Base-by-base conservation (phyloP, 2,113 vertebrate species). In the Oenanthe melanoleuca region DNA sequence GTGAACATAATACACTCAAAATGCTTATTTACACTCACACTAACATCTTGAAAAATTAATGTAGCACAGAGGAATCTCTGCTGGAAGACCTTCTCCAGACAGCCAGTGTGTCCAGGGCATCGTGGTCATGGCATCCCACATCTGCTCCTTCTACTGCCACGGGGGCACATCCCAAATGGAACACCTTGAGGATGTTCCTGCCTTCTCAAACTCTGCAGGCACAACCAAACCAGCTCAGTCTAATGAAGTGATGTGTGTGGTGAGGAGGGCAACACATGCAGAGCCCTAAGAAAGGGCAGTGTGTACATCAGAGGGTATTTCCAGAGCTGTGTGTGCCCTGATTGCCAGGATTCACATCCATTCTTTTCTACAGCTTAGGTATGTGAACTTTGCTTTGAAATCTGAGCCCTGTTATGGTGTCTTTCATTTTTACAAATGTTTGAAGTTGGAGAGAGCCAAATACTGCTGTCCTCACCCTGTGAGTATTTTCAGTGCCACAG, bases 21-120 rank as follows among this genome's bases (percentile, higher is more conserved):
- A 69, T 86, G 67, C 83, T 95, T 97, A 94, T 93, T 97, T 93
- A 91, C 88, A 77, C 63, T 71, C 81, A 49, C n/a, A 82, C 59
- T 50, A 97, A 80, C 80, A 85, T 82, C 89, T 85, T 95, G 84
- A 93, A 94, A 92, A 83, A 86, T 63, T 67, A 96, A 90, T 73
- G 80, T 37, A 77, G 85, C 85, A 82, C 5, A 75, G 55, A 85
- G 75, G 64, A 86, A 50, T 87, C 89, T 89, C 92, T 92, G 91
- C 91, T 90, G 92, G 90, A 95, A 82, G 66, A 90, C 55, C 79
- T 93, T 65, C 64, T 86, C 60, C 6, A 31, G 79, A 60, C 88
- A 92, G 74, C 69, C 50, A 52, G 50, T 25, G 44, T 71, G 87
- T 93, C 81, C 20, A 3, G 93, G 88, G 84, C 89, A 67, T 29